Conservation (phyloP, 2,888 invertebrate genomes). For the Rapana venosa region DNA sequence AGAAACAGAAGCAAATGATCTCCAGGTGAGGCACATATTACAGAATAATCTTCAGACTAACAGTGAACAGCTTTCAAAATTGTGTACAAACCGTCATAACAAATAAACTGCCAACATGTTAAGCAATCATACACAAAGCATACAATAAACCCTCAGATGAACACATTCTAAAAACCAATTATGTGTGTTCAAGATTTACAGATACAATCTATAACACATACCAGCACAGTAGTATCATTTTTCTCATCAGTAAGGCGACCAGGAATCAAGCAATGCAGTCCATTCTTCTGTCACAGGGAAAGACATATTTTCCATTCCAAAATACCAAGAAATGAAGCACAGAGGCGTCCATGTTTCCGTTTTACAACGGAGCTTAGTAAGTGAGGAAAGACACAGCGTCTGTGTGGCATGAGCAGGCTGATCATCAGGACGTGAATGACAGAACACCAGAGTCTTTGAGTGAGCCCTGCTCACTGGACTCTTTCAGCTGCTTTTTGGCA, state of each 20-base stretch:
- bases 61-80: no score
- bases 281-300: background rate
- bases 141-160: no score
- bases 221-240: background rate
- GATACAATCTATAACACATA: no score
- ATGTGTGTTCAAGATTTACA: no score
- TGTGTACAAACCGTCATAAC: no score
- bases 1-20: no score
- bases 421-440: conserved; percentile 3
- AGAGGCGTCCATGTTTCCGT: background rate
- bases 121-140: no score
- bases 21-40: no score
- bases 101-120: no score
- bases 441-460: conserved; percentile 12
- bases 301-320: background rate
- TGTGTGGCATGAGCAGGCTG: background rate
- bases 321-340: background rate
- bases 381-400: background rate
- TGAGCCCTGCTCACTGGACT: background rate
- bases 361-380: background rate
- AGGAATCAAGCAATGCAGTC: background rate
- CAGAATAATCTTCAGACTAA: no score
- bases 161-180: no score
- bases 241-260: background rate
- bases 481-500: background rate